phyloP scores from a whole-genome alignment of 2,797 vertebrate genomes.

The Triplophysa bombifrons region DNA sequence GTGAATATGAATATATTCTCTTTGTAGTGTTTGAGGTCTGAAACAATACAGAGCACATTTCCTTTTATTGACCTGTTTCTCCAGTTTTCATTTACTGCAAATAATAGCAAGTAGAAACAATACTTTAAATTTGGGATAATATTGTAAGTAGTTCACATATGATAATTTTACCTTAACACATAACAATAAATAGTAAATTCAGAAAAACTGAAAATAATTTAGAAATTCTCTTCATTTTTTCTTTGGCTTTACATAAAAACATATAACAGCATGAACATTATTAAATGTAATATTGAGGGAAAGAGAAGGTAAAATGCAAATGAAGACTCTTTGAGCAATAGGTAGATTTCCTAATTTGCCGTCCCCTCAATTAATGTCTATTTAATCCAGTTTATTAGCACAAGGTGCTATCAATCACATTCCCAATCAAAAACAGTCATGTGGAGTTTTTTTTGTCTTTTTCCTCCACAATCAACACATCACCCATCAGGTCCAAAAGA shows the following conservation, averaged over 20 bases:
- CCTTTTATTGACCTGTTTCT: too few relatives aligned
- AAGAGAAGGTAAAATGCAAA: background rate
- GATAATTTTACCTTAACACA: too few relatives aligned
- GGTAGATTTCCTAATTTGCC: background rate
- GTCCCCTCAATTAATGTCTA: background rate
- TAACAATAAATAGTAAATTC: too few relatives aligned
- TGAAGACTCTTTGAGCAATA: background rate
- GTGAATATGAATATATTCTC: too few relatives aligned
- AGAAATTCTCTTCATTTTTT: background rate
- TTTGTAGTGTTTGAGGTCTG: too few relatives aligned
- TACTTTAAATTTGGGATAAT: too few relatives aligned
- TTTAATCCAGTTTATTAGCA: background rate
- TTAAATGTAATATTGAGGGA: background rate
- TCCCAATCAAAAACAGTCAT: background rate
- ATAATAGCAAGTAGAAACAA: too few relatives aligned
- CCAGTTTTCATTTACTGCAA: too few relatives aligned
- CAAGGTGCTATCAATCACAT: background rate
- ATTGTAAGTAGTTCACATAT: too few relatives aligned
- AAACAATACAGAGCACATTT: too few relatives aligned
- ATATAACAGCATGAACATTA: too few relatives aligned
- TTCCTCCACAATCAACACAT: slow-evolving; percentile 34
- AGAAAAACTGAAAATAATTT: too few relatives aligned
- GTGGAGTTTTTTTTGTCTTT: background rate
- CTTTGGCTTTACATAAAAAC: background rate
- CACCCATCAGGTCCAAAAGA: slow-evolving; percentile 24